These are phyloP conservation scores for Chrysaora quinquecirrha DNA, from an alignment of 30 jellyfish, hydroid and myxozoan genomes.

Conservation along the genomic window DNA sequence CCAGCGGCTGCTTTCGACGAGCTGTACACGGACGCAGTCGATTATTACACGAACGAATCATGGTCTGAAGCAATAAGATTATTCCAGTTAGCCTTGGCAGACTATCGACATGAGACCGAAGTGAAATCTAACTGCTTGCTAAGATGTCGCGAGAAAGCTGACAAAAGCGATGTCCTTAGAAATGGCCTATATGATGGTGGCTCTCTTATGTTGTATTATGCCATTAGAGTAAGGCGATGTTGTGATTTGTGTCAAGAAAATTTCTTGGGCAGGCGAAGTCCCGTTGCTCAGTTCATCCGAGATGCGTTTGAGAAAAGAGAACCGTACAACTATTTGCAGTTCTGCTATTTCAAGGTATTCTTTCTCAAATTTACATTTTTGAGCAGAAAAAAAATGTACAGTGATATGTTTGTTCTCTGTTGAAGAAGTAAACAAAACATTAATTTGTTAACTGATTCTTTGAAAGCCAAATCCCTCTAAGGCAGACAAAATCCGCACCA, in stretches of 20 bases:
- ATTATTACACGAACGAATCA: slow-evolving; percentile 64
- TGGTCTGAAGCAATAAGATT: slow-evolving; percentile 67
- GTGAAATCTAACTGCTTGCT: slow-evolving; percentile 83
- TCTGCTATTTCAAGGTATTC: slow-evolving; percentile 84
- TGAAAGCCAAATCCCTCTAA: too few relatives aligned
- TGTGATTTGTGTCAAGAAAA: slow-evolving; percentile 78
- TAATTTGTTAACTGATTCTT: too few relatives aligned
- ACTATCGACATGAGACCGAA: slow-evolving; percentile 80
- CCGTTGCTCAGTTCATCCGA: slow-evolving; percentile 64
- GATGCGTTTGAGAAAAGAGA: slow-evolving; percentile 80
- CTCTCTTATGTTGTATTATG: slow-evolving; percentile 61
- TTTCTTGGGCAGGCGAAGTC: slow-evolving; percentile 86
- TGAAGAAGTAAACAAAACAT: too few relatives aligned
- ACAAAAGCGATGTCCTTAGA: slow-evolving; percentile 35
- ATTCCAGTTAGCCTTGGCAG: slow-evolving; percentile 80
- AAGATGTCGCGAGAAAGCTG: slow-evolving; percentile 65
- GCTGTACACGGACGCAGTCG: slow-evolving; percentile 70
- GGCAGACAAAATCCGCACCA: too few relatives aligned
- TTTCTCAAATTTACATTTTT: too few relatives aligned
- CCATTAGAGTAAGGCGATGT: slow-evolving; percentile 72
- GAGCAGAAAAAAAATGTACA: too few relatives aligned
- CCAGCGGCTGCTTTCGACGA: slow-evolving; percentile 87
- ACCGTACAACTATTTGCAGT: slow-evolving; percentile 90
- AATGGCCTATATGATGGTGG: slow-evolving; percentile 66
- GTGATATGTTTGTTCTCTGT: too few relatives aligned